phyloP scores from a whole-genome alignment of 2,797 vertebrate genomes.

The Crax fasciolata region DNA sequence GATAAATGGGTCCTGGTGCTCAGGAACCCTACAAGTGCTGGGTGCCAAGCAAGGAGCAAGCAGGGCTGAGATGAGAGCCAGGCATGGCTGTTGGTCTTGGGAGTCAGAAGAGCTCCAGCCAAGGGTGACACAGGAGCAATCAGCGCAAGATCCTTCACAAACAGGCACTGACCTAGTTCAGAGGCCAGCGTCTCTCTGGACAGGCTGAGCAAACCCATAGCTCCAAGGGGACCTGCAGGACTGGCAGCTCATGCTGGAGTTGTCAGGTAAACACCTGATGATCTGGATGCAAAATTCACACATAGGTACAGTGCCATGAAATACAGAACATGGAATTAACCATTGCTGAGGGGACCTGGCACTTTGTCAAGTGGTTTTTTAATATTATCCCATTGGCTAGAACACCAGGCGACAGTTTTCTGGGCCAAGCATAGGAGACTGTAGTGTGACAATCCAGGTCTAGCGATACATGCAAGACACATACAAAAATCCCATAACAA shows the following conservation, averaged over 20 bases:
- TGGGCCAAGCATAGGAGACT: neutral
- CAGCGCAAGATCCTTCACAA: neutral
- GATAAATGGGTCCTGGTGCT: neutral
- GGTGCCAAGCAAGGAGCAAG: neutral
- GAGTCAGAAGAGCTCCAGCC: neutral
- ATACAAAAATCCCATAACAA: neutral
- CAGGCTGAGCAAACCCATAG: neutral
- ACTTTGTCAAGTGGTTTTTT: neutral
- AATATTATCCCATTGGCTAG: neutral
- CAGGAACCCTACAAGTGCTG: neutral
- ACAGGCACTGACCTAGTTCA: neutral
- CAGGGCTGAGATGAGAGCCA: neutral
- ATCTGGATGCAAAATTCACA: conserved; percentile 1
- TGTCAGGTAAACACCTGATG: neutral
- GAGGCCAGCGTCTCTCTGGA: neutral
- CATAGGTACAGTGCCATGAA: neutral
- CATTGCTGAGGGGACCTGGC: neutral
- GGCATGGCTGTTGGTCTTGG: neutral
- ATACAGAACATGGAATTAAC: neutral
- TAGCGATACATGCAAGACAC: neutral
- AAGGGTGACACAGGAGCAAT: neutral
- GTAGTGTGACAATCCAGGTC: neutral
- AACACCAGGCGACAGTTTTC: neutral
- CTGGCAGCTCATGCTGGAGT: neutral
- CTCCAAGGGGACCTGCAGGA: neutral